phyloP scores from a whole-genome alignment of 2,113 vertebrate genomes.

The Aldabrachelys gigantea region DNA sequence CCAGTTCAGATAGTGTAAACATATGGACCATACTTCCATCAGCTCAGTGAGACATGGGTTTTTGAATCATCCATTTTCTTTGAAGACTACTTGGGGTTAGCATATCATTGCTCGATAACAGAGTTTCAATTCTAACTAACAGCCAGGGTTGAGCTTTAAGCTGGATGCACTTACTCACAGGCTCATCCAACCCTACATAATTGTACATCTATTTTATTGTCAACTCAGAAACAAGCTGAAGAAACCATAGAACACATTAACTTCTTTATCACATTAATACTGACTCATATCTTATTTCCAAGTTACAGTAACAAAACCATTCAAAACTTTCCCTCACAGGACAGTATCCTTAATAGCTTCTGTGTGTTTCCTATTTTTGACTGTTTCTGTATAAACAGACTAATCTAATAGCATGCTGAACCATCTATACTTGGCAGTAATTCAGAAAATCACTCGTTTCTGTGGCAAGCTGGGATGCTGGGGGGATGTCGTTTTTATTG shows the following conservation, averaged over 20 bases:
- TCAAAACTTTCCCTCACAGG: slow-evolving; percentile 80
- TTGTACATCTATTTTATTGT: slow-evolving; percentile 77
- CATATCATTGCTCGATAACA: slow-evolving; percentile 41
- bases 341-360: slow-evolving; percentile 85
- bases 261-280: slow-evolving; percentile 81
- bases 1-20: slow-evolving; percentile 58
- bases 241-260: slow-evolving; percentile 71
- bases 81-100: slow-evolving; percentile 52
- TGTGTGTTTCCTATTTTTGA: slow-evolving; percentile 84
- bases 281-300: slow-evolving; percentile 81
- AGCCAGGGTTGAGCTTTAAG: background rate
- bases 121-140: slow-evolving; percentile 30
- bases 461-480: slow-evolving; percentile 76
- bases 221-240: slow-evolving; percentile 73
- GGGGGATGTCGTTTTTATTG: slow-evolving; percentile 64
- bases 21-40: slow-evolving; percentile 57
- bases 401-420: slow-evolving; percentile 85
- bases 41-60: slow-evolving; percentile 57
- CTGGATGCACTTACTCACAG: slow-evolving; percentile 41
- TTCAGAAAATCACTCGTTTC: slow-evolving; percentile 87
- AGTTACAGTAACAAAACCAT: slow-evolving; percentile 80
- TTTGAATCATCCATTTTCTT: slow-evolving; percentile 65
- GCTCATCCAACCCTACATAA: slow-evolving; percentile 73
- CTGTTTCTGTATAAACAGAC: slow-evolving; percentile 88
- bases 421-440: slow-evolving; percentile 85